Evolutionary conservation across 2,888 invertebrate genomes (phyloP), one percentile per base, ranked within the genome.

Genomic region (Dasysyrphus albostriatus): DNA sequence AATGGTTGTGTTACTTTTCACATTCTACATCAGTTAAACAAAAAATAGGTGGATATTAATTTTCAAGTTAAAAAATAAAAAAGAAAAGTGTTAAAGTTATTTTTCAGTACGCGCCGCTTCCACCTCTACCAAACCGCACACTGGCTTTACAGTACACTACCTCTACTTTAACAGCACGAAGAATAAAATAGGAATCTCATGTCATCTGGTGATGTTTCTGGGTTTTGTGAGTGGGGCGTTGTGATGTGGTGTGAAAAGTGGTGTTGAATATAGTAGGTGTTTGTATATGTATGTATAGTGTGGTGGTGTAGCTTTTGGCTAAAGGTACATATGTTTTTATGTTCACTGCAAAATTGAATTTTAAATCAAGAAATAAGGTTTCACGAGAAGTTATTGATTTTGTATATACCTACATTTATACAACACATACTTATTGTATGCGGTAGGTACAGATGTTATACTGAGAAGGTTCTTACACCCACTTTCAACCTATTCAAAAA

Each of bases 131-230:
- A n/a, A 10, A 34, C 16, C 16, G n/a, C 47, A 44, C 54, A 24
- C 47, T 65, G 44, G 10, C 37, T 24, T 70, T 42, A 32, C 63
- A 72, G n/a, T n/a, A n/a, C n/a, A n/a, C n/a, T n/a, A n/a, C n/a
- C n/a, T n/a, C 58, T 24, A 72, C 72, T 44, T 61, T 59, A 83
- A 73, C 73, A 73, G 69, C 67, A 42, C 32, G 54, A 63, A 61
- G 74, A 61, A 75, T 75, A 70, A 77, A 80, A 81, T 76, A 69
- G 69, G 73, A 85, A 82, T 82, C 77, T 77, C 82, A 85, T 84
- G 75, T 72, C 75, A 72, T 76, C 59, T 44, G 76, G 54, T 76
- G 79, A 75, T 70, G 51, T 54, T 32, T 72, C 51, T 37, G 58
- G 63, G 34, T 39, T 61, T 42, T 29, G 42, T n/a, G 24, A 42